phyloP scores from a whole-genome alignment of 2,113 vertebrate species.

The Lipotes vexillifer region DNA sequence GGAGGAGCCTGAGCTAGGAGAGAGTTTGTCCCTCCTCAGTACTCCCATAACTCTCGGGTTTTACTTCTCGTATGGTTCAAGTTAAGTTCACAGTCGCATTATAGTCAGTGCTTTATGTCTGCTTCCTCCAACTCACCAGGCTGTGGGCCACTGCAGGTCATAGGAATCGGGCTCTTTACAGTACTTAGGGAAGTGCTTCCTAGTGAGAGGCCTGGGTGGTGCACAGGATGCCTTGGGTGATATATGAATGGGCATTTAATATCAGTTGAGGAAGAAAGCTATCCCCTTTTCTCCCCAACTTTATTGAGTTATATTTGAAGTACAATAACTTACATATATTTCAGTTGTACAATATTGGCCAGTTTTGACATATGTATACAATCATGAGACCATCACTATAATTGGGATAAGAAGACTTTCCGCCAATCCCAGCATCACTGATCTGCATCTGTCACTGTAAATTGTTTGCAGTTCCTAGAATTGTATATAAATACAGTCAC shows the following conservation, averaged over 20 bases:
- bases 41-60: background rate
- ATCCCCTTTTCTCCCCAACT: background rate
- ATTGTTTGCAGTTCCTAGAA: background rate
- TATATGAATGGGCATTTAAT: too few species aligned
- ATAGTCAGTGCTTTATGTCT: background rate
- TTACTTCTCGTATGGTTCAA: background rate
- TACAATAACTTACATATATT: background rate
- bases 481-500: background rate
- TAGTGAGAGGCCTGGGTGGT: background rate
- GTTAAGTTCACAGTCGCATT: background rate
- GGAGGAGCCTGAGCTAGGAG: background rate
- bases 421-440: background rate
- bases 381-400: background rate
- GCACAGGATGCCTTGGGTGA: too few species aligned
- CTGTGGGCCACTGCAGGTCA: background rate
- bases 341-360: background rate
- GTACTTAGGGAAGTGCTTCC: background rate
- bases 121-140: background rate
- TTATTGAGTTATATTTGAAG: background rate
- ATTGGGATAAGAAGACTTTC: background rate
- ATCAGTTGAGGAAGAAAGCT: background rate
- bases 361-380: background rate
- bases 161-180: rapidly evolving
- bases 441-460: background rate
- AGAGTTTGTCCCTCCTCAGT: background rate